Base-by-base conservation (phyloP, 2,113 vertebrate species). In the Odontophorus gujanensis region DNA sequence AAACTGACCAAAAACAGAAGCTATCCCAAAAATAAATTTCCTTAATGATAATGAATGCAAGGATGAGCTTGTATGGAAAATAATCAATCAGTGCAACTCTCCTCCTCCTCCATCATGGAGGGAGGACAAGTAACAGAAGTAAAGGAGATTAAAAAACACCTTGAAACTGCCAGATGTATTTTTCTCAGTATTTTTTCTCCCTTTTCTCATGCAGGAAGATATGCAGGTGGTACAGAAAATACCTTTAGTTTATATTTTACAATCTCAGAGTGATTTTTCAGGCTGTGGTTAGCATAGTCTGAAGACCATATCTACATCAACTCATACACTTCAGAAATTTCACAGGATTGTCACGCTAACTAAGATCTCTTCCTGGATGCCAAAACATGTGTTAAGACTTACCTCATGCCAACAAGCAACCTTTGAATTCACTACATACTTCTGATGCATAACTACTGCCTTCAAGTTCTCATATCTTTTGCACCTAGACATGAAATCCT, bases 271-370 rank as follows among this genome's bases (percentile, higher is more conserved):
- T 34, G 13, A 19, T 63, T 83, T 80, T 91, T 57, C 47, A 87
- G 42, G 30, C 19, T 34, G 30, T 34, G 42, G 14, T 9, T 86
- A 63, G 4, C 19, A 42, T 62, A 34, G 38, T 72, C 62, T 90
- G 43, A 92, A 68, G 59, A 45, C 42, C 51, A 42, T 34, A 26
- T 74, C 80, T 55, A 30, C 40, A 34, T 50, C 17, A 11, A 80
- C 36, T 36, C 34, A 38, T 20, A 65, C 34, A 7, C 42, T 82
- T 90, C 69, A 85, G 73, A 96, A 84, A 81, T 92, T 93, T 92
- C 53, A 94, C 22, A 91, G 89, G 48, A 55, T 13, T 85, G 45
- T 48, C 51, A 66, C 42, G 21, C 30, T 95, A 92, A 22, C 30
- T 95, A 92, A 22, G 36, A 67, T 87, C 53, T 82, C 80, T 73